Evolutionary conservation across 2,888 invertebrate genomes (phyloP), one percentile per base, ranked within the genome.

Genomic region (Oegoconia quadripuncta): DNA sequence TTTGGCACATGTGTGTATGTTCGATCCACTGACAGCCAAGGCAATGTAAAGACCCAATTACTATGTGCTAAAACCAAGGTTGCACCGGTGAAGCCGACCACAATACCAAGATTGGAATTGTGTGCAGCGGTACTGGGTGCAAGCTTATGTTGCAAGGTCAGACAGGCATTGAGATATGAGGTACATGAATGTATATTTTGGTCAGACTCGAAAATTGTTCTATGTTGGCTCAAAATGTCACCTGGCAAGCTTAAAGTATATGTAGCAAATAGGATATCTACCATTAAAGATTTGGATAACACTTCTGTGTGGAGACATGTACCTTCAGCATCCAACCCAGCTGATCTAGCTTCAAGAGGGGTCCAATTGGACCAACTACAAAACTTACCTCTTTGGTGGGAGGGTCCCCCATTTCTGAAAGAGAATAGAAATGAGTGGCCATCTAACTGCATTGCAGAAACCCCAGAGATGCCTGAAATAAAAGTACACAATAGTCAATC

Each of bases 61-160:
- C n/a, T n/a, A n/a, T n/a, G n/a, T n/a, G n/a, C n/a, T n/a, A n/a
- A n/a, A n/a, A n/a, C n/a, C n/a, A n/a, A n/a, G n/a, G n/a, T n/a
- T n/a, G 33, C 33, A 2, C 33, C 33, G 2, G 3, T 33, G 7
- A 33, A 33, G 14, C 9, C 33, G 7, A n/a, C 14, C 3, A 33
- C 33, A 2, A 33, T 33, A 5, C 33, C 33, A 8, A n/a, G 33
- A 14, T 11, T 33, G 4, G 33, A 33, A 11, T 14, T 33, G 6
- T 33, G 33, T 11, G 33, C 16, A 8, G 33, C 33, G 3, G 5
- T 33, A 23, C 16, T 33, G 13, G 33, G 33, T 7, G 23, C 33
- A 22, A 12, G 15, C 20, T 11, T 33, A 4, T 11, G 33, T n/a
- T 13, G 22, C 7, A 13, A 6, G 5, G 23, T 33, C 2, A 7